Base-by-base conservation (phyloP, 2,888 invertebrate species). In the Gnatocerus cornutus region DNA sequence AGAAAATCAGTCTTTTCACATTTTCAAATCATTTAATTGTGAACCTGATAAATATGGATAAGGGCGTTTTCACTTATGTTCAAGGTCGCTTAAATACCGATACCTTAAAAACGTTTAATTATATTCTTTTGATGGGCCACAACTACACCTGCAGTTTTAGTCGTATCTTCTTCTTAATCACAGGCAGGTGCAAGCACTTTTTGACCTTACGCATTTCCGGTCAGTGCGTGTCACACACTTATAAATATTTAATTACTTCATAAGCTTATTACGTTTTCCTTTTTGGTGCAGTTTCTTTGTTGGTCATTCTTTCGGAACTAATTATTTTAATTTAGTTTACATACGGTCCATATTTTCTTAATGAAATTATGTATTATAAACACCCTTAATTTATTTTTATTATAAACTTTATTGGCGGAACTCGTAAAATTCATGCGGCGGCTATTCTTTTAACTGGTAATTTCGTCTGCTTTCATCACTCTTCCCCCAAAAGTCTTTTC, bases 261-360 rank as follows among this genome's bases (percentile, higher is more conserved):
- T 2, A n/a, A 33, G 33, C 7, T 33, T 33, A 33, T n/a, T n/a
- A n/a, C n/a, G n/a, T n/a, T n/a, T n/a, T n/a, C n/a, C n/a, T n/a
- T n/a, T n/a, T n/a, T n/a, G n/a, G n/a, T 21, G 21, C 21, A 21
- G 4, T 21, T 21, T 21, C 21, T 21, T 21, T 21, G 4, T 21
- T 21, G 1, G 21, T 29, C n/a, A 13, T 6, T 29, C 1, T 13
- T 13, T 9, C 16, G 3, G 12, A 53, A 37, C 30, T 30, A 30
- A 52, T 39, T 29, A 53, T 29, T n/a, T 59, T 43, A 12, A 3
- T 43, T 43, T 43, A 43, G 9, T 13, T 43, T 6, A 12, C 10
- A 13, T 13, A 43, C 4, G 21, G 21, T 21, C 21, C 37, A 12
- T 3, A 8, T 9, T 45, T 3, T 6, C 12, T 45, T 45, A 45